A percentile compares a stretch with the other conserved stretches of the same genome.
Conservation (phyloP, 2,888 invertebrate genomes). For the Eupithecia dodoneata region DNA sequence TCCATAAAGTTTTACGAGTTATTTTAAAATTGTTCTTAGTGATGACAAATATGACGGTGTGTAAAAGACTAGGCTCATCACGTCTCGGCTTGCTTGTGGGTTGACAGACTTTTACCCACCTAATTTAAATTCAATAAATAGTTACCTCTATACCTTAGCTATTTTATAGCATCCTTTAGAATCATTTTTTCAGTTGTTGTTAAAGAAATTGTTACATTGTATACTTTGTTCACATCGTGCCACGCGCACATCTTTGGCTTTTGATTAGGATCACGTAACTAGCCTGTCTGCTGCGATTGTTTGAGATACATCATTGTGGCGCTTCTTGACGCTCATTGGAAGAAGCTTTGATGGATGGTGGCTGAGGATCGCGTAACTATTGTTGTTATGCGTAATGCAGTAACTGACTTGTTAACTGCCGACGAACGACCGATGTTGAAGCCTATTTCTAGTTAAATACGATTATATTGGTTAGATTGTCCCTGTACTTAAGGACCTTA, state of each 20-base stretch:
- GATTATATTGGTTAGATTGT: no score
- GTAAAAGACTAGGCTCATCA: not conserved
- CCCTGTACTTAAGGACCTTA: no score
- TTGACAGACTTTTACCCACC: not conserved
- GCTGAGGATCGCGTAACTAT: slow-evolving; percentile 32
- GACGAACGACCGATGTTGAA: not conserved
- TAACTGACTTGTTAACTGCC: not conserved
- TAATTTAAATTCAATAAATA: not conserved
- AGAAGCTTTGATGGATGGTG: slow-evolving; percentile 72
- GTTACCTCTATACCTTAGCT: not conserved
- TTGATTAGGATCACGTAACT: not conserved
- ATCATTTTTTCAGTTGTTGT: no score
- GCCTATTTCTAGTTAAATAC: no score
- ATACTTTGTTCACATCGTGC: not conserved
- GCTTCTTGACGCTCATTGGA: slow-evolving; percentile 78
- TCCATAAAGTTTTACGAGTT: not conserved
- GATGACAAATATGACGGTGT: not conserved
- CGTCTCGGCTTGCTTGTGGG: not conserved
- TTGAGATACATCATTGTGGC: slow-evolving; percentile 75
- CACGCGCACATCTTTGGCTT: not conserved
- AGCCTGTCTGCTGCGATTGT: not conserved
- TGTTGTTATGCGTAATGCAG: slow-evolving; percentile 44
- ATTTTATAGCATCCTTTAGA: not conserved
- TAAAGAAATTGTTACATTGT: no score
- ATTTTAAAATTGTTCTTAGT: not conserved